These are phyloP conservation scores for Torymus tubicola DNA, from an alignment of 2,888 invertebrate species.

Conservation along the genomic window DNA sequence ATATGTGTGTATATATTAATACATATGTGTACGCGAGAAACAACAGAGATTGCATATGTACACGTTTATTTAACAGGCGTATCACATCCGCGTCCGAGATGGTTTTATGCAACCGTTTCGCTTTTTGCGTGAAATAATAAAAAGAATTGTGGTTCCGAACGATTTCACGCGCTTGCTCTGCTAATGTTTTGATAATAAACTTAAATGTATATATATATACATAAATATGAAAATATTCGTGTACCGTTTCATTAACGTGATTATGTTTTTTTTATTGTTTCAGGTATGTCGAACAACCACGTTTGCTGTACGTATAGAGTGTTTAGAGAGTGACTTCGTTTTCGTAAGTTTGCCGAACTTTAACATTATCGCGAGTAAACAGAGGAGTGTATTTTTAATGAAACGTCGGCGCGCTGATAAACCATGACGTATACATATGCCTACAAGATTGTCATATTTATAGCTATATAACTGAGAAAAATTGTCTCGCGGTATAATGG, in stretches of 20 bases:
- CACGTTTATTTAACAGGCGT: constrained; percentile 14
- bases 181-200: no score
- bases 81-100: constrained; percentile 6
- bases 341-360: constrained; percentile 6
- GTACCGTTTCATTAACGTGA: background rate
- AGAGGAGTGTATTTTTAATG: background rate
- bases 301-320: no score
- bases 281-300: constrained; percentile 19
- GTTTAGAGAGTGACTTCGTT: background rate
- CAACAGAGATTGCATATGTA: background rate
- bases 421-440: no score
- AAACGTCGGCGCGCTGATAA: no score
- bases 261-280: constrained; percentile 17
- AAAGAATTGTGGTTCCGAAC: no score
- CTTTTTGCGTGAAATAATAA: constrained; percentile 5
- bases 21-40: background rate
- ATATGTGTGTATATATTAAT: no score
- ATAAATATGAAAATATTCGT: background rate
- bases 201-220: background rate
- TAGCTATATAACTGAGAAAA: no score
- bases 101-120: constrained; percentile 1
- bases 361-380: background rate
- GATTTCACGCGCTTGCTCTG: no score
- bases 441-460: no score
- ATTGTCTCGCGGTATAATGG: no score